A percentile compares a stretch with the other conserved stretches of the same genome.
Conservation (phyloP, 2,888 invertebrate genomes). For the Cotesia congregata region DNA sequence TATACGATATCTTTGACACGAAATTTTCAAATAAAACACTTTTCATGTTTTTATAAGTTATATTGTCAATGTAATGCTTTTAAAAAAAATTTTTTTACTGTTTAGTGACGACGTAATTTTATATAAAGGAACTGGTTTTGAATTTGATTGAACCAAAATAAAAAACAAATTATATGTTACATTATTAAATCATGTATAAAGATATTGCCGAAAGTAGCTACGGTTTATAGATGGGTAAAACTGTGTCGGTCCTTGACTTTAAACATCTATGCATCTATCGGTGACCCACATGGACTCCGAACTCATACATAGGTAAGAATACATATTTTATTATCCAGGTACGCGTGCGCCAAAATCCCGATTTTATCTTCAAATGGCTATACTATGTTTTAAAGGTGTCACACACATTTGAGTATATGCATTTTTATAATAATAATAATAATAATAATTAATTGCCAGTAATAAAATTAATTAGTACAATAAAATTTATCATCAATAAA, state of each 20-base stretch:
- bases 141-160: background rate
- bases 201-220: slow-evolving; percentile 22
- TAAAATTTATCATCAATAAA: background rate
- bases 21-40: background rate
- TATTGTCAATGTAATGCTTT: background rate
- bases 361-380: slow-evolving; percentile 4
- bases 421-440: too few species aligned
- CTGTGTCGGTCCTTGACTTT: slow-evolving; percentile 28
- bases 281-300: slow-evolving; percentile 31
- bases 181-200: slow-evolving; percentile 3
- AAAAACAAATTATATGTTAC: slow-evolving; percentile 9
- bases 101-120: background rate
- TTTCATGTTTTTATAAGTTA: background rate
- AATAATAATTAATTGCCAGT: too few species aligned
- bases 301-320: background rate
- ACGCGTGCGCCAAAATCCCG: slow-evolving; percentile 27
- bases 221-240: slow-evolving; percentile 22
- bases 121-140: background rate
- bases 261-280: slow-evolving; percentile 15
- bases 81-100: background rate
- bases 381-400: background rate
- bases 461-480: too few species aligned
- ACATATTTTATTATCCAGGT: slow-evolving; percentile 18
- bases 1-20: background rate
- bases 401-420: too few species aligned